Evolutionary conservation across 2,797 vertebrate species (phyloP).

Genomic region (Botia kubotai): DNA sequence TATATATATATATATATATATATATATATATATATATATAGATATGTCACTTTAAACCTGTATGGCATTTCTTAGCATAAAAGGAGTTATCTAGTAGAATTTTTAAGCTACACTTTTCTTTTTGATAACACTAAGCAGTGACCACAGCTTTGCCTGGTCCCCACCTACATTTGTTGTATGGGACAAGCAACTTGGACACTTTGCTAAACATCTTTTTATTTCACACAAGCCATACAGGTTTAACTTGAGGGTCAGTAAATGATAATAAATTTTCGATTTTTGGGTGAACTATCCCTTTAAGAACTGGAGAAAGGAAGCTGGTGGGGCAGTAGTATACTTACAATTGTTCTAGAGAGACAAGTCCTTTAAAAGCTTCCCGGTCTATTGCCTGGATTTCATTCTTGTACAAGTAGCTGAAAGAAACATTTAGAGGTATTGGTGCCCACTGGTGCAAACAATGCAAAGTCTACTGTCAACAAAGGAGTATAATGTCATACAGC

Average conservation of each 20-base stretch:
- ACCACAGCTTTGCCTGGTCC: neutral
- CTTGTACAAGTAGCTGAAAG: slow-evolving; percentile 99
- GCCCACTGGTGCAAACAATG: slow-evolving; percentile 63
- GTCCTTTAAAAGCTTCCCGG: slow-evolving; percentile 99
- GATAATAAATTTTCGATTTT: too few relatives aligned
- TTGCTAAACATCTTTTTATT: neutral
- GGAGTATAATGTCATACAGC: slow-evolving; percentile 58
- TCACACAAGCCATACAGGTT: neutral
- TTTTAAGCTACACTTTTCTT: too few relatives aligned
- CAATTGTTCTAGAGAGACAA: slow-evolving; percentile 99
- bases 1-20: too few relatives aligned
- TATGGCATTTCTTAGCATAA: too few relatives aligned
- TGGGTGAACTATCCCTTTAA: neutral
- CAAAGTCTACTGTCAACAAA: too few relatives aligned
- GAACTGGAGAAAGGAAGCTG: slow-evolving; percentile 53
- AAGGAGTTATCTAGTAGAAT: too few relatives aligned
- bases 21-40: too few relatives aligned
- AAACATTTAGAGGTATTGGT: slow-evolving; percentile 92
- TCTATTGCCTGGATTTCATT: slow-evolving; percentile 99
- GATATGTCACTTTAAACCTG: too few relatives aligned
- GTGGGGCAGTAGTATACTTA: slow-evolving; percentile 85
- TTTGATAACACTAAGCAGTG: neutral
- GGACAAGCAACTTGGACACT: neutral
- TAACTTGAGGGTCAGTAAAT: too few relatives aligned
- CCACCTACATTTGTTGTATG: neutral